Evolutionary conservation across 2,113 vertebrate genomes (phyloP).

Genomic region (Eubucco bourcierii): DNA sequence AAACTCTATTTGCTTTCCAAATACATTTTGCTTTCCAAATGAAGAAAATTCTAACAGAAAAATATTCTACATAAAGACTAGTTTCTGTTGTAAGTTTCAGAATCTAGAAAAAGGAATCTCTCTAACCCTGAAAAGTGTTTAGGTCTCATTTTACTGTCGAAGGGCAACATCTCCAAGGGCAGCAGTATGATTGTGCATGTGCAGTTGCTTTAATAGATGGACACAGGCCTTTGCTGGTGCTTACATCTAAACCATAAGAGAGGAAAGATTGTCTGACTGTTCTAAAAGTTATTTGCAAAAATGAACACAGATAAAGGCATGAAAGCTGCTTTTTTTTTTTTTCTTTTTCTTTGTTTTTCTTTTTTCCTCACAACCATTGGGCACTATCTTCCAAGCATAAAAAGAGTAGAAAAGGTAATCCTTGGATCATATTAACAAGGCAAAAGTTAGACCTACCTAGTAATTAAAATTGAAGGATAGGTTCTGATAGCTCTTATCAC

Average conservation of each 20-base stretch:
- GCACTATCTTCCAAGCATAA: neutral
- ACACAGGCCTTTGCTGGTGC: neutral
- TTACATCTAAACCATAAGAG: neutral
- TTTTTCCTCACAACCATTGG: neutral
- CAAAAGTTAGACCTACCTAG: neutral
- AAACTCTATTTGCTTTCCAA: neutral
- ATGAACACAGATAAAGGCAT: neutral
- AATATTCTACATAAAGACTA: neutral
- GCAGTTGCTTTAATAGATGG: neutral
- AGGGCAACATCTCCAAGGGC: neutral
- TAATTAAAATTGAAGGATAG: neutral
- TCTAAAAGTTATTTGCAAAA: neutral
- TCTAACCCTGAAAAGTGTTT: neutral
- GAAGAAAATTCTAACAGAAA: neutral
- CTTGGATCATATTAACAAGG: neutral
- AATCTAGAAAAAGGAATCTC: neutral
- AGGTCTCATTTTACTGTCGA: neutral
- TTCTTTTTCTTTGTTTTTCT: neutral
- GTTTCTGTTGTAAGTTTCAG: neutral
- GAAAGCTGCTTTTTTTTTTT: neutral
- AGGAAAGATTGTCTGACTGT: neutral
- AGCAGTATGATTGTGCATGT: accelerated
- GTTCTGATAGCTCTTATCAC: neutral
- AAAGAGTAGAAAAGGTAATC: neutral
- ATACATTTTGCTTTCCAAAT: neutral